These are phyloP conservation scores for Mus pahari DNA, from an alignment of 2,113 vertebrate species.

Conservation along the genomic window DNA sequence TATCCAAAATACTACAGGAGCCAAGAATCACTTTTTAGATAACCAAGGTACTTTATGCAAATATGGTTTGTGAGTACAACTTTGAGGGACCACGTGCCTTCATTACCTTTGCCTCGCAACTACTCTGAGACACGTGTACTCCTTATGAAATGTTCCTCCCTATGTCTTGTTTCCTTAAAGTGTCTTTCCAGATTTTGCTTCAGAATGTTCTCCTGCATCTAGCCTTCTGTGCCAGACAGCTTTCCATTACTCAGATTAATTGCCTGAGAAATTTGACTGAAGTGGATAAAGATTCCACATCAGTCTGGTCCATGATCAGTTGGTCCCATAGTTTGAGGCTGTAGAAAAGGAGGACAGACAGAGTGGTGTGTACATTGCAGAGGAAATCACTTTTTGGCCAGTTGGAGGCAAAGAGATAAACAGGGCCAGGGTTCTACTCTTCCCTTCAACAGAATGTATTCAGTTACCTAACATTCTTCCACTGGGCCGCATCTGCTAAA, in stretches of 20 bases:
- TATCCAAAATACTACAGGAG: background rate
- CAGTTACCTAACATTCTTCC: background rate
- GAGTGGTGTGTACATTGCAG: background rate
- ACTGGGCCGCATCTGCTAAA: background rate
- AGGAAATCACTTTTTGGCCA: background rate
- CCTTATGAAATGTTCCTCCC: background rate
- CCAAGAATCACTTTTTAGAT: background rate
- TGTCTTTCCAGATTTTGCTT: background rate
- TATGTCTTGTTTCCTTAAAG: background rate
- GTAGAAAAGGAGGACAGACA: background rate
- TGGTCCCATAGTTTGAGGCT: background rate
- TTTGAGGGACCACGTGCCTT: background rate
- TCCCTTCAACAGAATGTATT: background rate
- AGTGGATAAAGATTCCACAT: background rate
- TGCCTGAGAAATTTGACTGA: background rate
- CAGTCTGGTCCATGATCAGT: background rate
- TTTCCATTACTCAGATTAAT: background rate
- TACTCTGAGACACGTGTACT: background rate
- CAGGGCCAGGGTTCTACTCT: too few relatives aligned
- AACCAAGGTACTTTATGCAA: background rate
- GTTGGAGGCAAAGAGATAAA: background rate
- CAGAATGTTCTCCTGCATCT: background rate
- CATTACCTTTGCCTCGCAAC: background rate
- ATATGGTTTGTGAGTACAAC: background rate
- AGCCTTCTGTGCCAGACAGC: background rate